Percentiles rank a stretch among this genome's conserved stretches.
Evolutionary conservation across 2,113 vertebrate genomes (phyloP).

Genomic region (Corythornis vintsioides): DNA sequence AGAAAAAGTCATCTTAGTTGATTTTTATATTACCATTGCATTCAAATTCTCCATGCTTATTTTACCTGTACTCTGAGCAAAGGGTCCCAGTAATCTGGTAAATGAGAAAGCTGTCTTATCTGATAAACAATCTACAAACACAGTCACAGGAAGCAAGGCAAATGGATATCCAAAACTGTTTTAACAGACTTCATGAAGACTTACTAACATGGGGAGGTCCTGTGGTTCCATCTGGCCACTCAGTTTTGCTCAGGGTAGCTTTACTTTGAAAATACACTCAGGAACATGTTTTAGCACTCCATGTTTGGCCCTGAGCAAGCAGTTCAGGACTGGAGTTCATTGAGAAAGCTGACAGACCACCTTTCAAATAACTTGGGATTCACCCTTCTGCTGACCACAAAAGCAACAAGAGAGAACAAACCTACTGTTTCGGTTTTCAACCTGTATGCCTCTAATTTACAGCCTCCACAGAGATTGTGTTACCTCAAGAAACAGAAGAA

Average conservation of each 20-base stretch:
- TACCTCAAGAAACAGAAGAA: neutral
- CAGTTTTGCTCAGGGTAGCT: neutral
- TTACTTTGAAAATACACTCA: neutral
- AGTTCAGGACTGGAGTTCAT: neutral
- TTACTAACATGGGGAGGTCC: neutral
- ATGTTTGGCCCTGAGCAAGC: neutral
- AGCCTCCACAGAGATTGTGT: neutral
- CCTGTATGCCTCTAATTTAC: neutral
- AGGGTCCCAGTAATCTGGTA: neutral
- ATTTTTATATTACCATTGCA: neutral
- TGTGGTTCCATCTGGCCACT: neutral
- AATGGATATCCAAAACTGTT: neutral
- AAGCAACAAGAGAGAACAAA: neutral
- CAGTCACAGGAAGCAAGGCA: neutral
- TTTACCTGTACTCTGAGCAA: neutral
- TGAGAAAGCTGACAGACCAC: neutral
- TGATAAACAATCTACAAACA: neutral
- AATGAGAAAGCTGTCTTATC: neutral
- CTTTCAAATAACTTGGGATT: neutral
- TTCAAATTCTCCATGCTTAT: neutral
- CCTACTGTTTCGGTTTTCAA: rapidly evolving
- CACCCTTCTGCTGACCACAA: neutral
- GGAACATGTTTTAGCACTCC: neutral
- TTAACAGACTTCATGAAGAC: neutral
- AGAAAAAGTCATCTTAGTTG: neutral